Evolutionary conservation across 2,888 invertebrate species (phyloP), one percentile per base, ranked within the genome.

Genomic region (Drosophila paucipuncta): DNA sequence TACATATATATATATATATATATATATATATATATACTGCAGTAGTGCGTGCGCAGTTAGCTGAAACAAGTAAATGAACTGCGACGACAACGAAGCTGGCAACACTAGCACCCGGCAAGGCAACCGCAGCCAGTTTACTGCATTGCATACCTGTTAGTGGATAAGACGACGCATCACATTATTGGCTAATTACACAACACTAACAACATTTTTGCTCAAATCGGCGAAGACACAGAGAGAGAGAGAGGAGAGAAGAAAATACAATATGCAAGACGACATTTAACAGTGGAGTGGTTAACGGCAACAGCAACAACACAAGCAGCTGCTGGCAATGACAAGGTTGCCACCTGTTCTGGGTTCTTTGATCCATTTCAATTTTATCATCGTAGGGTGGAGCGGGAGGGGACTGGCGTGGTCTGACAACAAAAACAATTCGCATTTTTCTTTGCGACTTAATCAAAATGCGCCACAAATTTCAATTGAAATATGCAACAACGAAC

Each of bases 381-480:
- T 25, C 47, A 82, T 78, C 70, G 73, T 49, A 78, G 78, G 74
- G 71, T 74, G 68, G 35, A 35, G 33, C 22, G 13, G 43, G 47
- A 47, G 16, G 4, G 2, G 4, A 16, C 16, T 47, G 25, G 18
- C 22, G 33, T 57, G 16, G 31, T 43, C 25, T 58, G 55, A 63
- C 49, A 69, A 60, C 28, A 82, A 82, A 72, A 76, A 80, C 69
- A 78, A 86, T 60, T 73, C 57, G 64, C 55, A 54, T 78, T 47
- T 68, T 81, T 60, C 66, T 73, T 74, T 67, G 68, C 73, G 68
- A 59, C 72, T 86, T 80, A 89, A 86, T 86, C 82, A 84, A 86
- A 85, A 76, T 78, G 87, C 82, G 80, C 85, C 72, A 85, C 87
- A 84, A 85, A 82, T 89, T 85, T 86, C 89, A 86, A 85, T 89